These are phyloP conservation scores for Triplophysa rosa DNA, from an alignment of 2,113 vertebrate genomes.

Conservation along the genomic window DNA sequence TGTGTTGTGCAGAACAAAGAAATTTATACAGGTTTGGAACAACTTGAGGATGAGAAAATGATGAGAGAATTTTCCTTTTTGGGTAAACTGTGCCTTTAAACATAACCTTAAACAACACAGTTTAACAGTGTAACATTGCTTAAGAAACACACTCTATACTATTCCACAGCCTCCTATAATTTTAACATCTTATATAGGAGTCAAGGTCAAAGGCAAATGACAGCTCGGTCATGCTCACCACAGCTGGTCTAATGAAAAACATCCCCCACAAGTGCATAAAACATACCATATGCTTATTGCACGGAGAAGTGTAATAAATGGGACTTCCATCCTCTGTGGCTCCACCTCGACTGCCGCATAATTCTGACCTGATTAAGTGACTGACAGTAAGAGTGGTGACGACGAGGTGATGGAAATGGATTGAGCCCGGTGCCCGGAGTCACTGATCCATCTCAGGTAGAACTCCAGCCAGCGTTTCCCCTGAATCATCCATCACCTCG, in stretches of 20 bases:
- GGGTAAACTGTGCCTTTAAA: no score
- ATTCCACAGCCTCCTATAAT: neutral
- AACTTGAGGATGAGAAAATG: no score
- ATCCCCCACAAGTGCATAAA: constrained; percentile 32
- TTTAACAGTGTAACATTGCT: neutral
- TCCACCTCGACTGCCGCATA: constrained; percentile 52
- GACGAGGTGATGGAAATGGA: constrained; percentile 53
- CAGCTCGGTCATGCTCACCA: constrained; percentile 26
- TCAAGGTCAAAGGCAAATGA: constrained; percentile 35
- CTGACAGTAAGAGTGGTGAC: constrained; percentile 51
- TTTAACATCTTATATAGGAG: neutral
- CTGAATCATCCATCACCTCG: constrained; percentile 60
- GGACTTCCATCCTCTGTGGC: constrained; percentile 33
- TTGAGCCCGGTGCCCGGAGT: constrained; percentile 46
- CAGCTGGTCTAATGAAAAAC: constrained; percentile 35
- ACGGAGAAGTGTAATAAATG: constrained; percentile 34
- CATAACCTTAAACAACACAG: neutral
- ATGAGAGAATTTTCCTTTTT: no score
- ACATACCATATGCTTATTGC: constrained; percentile 37
- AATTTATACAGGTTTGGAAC: no score
- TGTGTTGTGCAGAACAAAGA: no score
- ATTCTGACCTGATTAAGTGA: constrained; percentile 53
- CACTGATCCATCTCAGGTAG: constrained; percentile 48
- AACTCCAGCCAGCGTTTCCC: constrained; percentile 47
- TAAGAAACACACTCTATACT: constrained; percentile 1